Conservation (phyloP, 2,113 vertebrate species). For the Psilopogon haemacephalus region DNA sequence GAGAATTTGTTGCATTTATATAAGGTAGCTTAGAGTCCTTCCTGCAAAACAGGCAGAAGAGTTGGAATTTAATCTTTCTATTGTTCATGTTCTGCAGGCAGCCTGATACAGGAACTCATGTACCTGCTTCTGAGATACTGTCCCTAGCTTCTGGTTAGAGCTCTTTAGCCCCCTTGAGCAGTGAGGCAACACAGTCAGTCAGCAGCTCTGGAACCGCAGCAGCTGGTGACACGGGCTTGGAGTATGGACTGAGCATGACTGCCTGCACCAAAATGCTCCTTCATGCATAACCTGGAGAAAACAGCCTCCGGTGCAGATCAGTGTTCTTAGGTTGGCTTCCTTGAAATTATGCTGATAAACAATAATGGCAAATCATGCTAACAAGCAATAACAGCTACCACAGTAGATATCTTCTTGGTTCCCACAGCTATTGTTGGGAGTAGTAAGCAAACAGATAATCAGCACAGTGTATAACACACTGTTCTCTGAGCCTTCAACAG, state of each 20-base stretch:
- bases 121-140: background rate
- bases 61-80: background rate
- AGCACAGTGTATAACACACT: fast-evolving
- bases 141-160: background rate
- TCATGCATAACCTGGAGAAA: background rate
- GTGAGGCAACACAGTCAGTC: fast-evolving
- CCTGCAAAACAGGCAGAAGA: background rate
- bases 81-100: background rate
- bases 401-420: background rate
- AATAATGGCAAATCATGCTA: background rate
- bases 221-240: background rate
- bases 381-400: background rate
- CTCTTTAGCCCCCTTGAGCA: background rate
- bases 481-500: background rate
- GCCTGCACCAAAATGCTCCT: background rate
- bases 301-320: background rate
- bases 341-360: background rate
- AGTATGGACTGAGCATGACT: fast-evolving
- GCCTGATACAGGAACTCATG: background rate
- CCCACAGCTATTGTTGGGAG: fast-evolving
- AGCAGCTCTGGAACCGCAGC: background rate
- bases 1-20: background rate
- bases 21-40: background rate
- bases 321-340: background rate
- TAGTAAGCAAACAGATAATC: background rate